Conservation (phyloP, 2,888 invertebrate genomes). For the Pollenia labialis region DNA sequence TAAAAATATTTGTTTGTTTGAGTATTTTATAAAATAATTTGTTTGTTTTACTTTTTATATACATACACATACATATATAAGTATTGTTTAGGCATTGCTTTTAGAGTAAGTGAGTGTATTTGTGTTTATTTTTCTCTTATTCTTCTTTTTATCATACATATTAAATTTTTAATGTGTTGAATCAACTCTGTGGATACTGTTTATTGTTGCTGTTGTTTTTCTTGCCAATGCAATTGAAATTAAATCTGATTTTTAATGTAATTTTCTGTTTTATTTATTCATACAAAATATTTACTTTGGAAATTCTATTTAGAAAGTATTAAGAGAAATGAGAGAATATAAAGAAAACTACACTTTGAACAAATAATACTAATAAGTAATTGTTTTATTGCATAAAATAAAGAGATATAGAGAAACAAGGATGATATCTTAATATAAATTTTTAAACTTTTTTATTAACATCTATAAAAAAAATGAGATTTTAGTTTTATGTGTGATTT, state of each 20-base stretch:
- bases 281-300: slow-evolving; percentile 63
- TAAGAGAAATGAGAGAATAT: slow-evolving; percentile 18
- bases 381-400: slow-evolving; percentile 55
- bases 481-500: background rate
- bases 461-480: background rate
- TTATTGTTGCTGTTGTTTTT: slow-evolving; percentile 75
- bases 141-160: slow-evolving; percentile 41
- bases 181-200: slow-evolving; percentile 2
- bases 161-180: slow-evolving; percentile 55
- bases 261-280: slow-evolving; percentile 80
- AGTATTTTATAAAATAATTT: slow-evolving; percentile 53
- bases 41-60: slow-evolving; percentile 60
- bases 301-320: slow-evolving; percentile 55
- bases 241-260: slow-evolving; percentile 82
- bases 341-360: slow-evolving; percentile 20
- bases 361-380: slow-evolving; percentile 66
- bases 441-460: background rate
- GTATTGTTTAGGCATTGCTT: slow-evolving; percentile 5
- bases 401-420: background rate
- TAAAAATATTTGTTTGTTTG: slow-evolving; percentile 45
- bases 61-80: background rate
- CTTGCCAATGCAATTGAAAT: slow-evolving; percentile 80
- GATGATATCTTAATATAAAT: slow-evolving; percentile 12
- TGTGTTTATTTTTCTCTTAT: slow-evolving; percentile 49
- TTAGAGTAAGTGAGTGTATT: slow-evolving; percentile 28